Evolutionary conservation across 2,888 invertebrate genomes (phyloP).

Genomic region (Drosophila neutralis): DNA sequence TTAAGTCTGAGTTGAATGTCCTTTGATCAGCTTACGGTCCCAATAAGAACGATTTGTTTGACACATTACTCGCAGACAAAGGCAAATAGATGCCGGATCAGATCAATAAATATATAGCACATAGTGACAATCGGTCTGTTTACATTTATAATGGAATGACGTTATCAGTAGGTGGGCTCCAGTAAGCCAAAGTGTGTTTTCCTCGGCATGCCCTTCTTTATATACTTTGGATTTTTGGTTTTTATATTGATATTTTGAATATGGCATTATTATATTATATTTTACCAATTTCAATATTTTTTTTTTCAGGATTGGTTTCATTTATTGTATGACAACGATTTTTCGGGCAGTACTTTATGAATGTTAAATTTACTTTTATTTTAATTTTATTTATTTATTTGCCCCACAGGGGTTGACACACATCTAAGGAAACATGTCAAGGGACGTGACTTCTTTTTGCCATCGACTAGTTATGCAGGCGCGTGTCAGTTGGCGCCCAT

Average conservation of each 20-base stretch:
- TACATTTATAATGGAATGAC: background rate
- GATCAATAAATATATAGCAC: background rate
- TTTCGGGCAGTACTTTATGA: background rate
- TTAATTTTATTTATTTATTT: background rate
- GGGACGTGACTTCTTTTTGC: constrained; percentile 38
- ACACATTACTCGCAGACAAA: background rate
- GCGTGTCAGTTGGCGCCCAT: constrained; percentile 58
- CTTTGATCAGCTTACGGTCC: background rate
- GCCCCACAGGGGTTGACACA: background rate
- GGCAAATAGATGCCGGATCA: background rate
- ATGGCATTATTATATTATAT: background rate
- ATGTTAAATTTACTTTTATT: background rate
- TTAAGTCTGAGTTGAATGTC: background rate
- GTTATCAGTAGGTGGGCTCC: background rate
- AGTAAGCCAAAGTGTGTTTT: background rate
- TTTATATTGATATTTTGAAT: background rate
- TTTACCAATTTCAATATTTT: background rate
- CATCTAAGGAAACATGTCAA: constrained; percentile 1
- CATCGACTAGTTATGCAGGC: constrained; percentile 64
- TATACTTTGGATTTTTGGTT: background rate
- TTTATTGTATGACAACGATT: background rate
- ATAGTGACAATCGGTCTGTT: background rate
- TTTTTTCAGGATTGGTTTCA: background rate
- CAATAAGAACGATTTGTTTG: background rate
- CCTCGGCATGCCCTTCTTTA: background rate